A percentile compares a stretch with the other conserved stretches of the same genome.
These are phyloP conservation scores for Rhaphigaster nebulosa DNA, from an alignment of 2,888 invertebrate species.

Conservation along the genomic window DNA sequence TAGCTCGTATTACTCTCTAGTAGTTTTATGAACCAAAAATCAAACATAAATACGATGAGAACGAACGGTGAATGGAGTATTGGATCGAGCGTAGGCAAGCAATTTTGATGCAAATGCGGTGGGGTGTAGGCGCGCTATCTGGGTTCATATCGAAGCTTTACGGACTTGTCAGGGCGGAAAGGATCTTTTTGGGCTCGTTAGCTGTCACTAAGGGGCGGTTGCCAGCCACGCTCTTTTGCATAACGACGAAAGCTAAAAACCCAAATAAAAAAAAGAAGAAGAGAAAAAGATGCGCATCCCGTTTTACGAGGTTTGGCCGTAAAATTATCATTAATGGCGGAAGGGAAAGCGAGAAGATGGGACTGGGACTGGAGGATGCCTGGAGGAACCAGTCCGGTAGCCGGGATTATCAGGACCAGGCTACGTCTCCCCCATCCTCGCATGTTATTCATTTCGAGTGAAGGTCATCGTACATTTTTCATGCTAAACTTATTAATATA, in stretches of 20 bases:
- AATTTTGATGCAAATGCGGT: background rate
- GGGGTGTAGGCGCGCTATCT: constrained; percentile 21
- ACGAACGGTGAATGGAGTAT: constrained; percentile 29
- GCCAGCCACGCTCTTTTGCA: constrained; percentile 18
- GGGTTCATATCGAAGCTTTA: constrained; percentile 14
- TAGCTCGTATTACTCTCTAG: no score
- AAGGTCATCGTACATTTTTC: background rate
- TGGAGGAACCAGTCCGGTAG: constrained; percentile 14
- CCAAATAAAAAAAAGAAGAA: constrained; percentile 38
- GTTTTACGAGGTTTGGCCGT: constrained; percentile 48
- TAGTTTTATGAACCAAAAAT: background rate
- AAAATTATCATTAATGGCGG: constrained; percentile 48
- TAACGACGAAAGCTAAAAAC: constrained; percentile 48
- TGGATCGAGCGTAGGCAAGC: background rate
- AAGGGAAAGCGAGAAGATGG: constrained; percentile 24
- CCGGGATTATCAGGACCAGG: background rate
- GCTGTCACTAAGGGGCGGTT: background rate
- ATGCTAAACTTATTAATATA: background rate
- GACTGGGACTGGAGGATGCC: background rate
- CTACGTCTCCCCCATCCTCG: background rate
- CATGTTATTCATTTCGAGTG: background rate
- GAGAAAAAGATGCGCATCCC: constrained; percentile 48
- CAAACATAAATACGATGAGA: background rate
- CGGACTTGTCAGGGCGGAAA: background rate
- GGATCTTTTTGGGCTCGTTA: background rate